Percentiles rank a stretch among this genome's conserved stretches.
Conservation (phyloP, 2,113 vertebrate genomes). For the Mustela nigripes region DNA sequence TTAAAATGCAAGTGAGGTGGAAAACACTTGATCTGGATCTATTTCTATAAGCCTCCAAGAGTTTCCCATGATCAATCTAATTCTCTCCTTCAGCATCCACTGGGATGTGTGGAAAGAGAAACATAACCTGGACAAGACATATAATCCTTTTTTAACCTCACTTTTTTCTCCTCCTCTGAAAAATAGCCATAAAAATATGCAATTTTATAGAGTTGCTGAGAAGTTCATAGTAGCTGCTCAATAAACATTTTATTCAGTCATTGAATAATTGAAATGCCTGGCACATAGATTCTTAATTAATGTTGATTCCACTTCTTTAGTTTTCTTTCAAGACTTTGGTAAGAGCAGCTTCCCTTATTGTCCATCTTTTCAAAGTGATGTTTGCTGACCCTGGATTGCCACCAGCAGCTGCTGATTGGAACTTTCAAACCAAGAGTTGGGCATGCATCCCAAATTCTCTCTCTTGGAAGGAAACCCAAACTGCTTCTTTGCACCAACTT, state of each 20-base stretch:
- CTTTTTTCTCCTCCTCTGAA: neutral
- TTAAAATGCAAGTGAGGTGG: slow-evolving; percentile 35
- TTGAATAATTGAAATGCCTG: neutral
- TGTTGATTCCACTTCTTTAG: neutral
- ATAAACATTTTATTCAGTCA: neutral
- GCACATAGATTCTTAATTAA: neutral
- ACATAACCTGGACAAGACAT: neutral
- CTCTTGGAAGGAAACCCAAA: neutral
- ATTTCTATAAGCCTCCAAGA: slow-evolving; percentile 12
- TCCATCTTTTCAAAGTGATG: neutral
- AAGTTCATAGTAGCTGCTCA: neutral
- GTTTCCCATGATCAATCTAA: neutral
- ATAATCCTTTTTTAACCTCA: neutral
- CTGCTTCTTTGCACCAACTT: neutral
- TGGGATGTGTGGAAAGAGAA: neutral
- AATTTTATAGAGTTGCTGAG: neutral
- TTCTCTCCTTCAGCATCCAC: neutral
- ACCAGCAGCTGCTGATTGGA: neutral
- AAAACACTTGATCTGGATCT: slow-evolving; percentile 42
- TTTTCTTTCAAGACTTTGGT: slow-evolving; percentile 10
- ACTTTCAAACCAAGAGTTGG: neutral
- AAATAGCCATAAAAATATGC: neutral
- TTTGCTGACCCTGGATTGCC: neutral
- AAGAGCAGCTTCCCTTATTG: neutral
- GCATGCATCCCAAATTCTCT: neutral